Percentiles rank a stretch among this genome's conserved stretches.
These are phyloP conservation scores for Otolemur crassicaudatus DNA, from an alignment of 2,797 vertebrate genomes.

Conservation along the genomic window DNA sequence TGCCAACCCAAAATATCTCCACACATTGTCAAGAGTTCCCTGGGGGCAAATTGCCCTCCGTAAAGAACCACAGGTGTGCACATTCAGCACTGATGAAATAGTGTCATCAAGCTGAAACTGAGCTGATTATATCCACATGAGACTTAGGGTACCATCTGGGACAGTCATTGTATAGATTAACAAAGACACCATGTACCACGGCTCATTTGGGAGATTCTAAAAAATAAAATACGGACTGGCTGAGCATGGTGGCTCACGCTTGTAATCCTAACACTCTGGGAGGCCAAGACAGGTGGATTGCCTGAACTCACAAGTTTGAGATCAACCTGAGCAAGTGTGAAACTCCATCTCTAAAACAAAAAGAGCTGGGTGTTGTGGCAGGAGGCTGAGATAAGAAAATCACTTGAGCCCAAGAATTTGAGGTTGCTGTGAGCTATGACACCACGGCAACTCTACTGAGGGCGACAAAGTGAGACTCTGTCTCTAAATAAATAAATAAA, in stretches of 20 bases:
- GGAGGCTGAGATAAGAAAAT: no score
- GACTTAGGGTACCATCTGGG: not conserved
- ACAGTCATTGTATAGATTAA: not conserved
- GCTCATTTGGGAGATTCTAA: constrained; percentile 23
- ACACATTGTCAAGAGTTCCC: not conserved
- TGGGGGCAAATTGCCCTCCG: not conserved
- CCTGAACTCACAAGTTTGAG: no score
- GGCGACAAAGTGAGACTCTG: no score
- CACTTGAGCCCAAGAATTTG: no score
- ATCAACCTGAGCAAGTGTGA: no score
- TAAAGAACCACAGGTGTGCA: not conserved
- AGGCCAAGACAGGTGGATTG: no score
- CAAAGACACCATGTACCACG: not conserved
- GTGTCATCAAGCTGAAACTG: not conserved
- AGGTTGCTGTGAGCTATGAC: no score
- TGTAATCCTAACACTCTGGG: no score
- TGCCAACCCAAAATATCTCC: not conserved
- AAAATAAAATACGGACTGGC: not conserved
- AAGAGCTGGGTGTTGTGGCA: no score
- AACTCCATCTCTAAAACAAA: no score
- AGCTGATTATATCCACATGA: not conserved
- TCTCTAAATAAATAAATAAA: not conserved
- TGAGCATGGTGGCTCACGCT: no score
- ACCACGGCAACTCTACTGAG: no score
- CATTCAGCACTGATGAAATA: not conserved